Conservation (phyloP, 1,140 invertebrate species). For the Bombus confusus region DNA sequence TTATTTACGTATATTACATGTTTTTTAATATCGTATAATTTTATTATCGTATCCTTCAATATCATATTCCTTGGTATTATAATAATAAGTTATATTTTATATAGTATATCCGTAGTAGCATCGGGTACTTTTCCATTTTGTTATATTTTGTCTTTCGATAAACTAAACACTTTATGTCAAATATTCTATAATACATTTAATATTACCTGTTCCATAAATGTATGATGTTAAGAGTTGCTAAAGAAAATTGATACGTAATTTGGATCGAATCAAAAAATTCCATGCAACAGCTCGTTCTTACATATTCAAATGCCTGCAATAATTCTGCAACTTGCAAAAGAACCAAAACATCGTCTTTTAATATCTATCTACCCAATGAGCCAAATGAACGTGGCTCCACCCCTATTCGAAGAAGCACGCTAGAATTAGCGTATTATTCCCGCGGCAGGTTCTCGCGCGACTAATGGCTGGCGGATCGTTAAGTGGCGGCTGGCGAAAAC, state of each 20-base stretch:
- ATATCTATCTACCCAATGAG: not conserved
- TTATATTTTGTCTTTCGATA: not conserved
- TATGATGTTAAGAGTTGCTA: too few relatives aligned
- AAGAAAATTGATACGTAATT: too few relatives aligned
- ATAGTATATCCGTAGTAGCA: not conserved
- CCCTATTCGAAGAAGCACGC: not conserved
- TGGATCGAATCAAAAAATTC: too few relatives aligned
- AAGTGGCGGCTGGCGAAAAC: conserved; percentile 11
- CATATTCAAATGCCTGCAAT: too few relatives aligned
- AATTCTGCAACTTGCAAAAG: too few relatives aligned
- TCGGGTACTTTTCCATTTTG: too few relatives aligned
- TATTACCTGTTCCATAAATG: too few relatives aligned
- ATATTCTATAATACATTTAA: too few relatives aligned
- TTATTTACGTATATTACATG: not conserved
- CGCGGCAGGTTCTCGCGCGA: conserved; percentile 1
- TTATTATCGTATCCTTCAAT: not conserved
- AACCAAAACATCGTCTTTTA: not conserved
- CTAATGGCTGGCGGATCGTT: conserved; percentile 32
- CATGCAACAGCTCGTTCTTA: too few relatives aligned
- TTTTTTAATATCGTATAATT: not conserved
- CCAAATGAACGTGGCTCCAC: too few relatives aligned
- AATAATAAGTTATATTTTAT: not conserved
- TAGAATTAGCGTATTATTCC: conserved; percentile 28
- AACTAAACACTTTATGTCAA: not conserved
- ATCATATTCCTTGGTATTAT: not conserved